Percentiles rank a stretch among this genome's conserved stretches.
These are phyloP conservation scores for Armadillidium nasatum DNA, from an alignment of 1,140 invertebrate species.

Conservation along the genomic window DNA sequence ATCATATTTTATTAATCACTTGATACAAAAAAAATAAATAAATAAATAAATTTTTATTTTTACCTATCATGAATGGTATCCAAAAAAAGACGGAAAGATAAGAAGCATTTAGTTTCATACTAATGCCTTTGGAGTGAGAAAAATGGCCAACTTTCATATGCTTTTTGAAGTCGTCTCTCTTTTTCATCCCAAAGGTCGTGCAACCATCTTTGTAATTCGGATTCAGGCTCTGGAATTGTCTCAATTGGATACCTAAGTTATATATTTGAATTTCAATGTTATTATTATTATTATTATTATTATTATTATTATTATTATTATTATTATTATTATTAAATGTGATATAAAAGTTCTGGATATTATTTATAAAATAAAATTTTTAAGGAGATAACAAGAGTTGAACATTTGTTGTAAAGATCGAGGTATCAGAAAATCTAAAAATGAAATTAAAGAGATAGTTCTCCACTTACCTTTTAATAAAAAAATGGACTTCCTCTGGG, in stretches of 20 bases:
- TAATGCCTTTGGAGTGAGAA: slow-evolving; percentile 34
- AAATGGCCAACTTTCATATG: slow-evolving; percentile 48
- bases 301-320: no score
- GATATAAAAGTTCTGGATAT: no score
- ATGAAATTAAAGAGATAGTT: not conserved
- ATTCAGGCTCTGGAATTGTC: slow-evolving; percentile 58
- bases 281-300: no score
- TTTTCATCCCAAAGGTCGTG: slow-evolving; percentile 67
- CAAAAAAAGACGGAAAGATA: slow-evolving; percentile 57
- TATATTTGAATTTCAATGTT: no score
- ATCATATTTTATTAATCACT: no score
- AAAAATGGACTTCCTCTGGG: slow-evolving; percentile 67
- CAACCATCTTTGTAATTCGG: slow-evolving; percentile 61
- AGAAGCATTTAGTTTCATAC: slow-evolving; percentile 49
- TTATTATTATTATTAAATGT: no score
- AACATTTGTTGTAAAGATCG: no score
- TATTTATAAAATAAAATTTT: no score
- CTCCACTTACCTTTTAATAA: slow-evolving; percentile 61
- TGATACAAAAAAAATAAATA: no score
- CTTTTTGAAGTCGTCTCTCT: slow-evolving; percentile 59
- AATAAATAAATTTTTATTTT: not conserved
- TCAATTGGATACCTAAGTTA: slow-evolving; percentile 48
- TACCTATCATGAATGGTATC: slow-evolving; percentile 51
- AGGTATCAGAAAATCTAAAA: not conserved
- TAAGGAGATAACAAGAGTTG: no score